phyloP scores from a whole-genome alignment of 2,797 vertebrate genomes.

The Myotis pilosus region DNA sequence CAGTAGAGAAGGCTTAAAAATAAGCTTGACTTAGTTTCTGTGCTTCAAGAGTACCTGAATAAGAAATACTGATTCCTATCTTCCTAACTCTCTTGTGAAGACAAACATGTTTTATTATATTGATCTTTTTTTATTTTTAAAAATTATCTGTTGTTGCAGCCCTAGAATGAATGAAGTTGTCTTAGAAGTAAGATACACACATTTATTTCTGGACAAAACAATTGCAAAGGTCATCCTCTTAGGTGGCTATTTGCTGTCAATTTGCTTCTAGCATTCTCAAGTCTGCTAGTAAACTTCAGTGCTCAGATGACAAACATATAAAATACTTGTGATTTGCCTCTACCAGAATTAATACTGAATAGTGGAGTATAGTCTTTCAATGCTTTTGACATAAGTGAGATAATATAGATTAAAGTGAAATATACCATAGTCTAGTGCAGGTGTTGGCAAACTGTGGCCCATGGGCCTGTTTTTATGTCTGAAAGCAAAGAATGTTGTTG shows the following conservation, averaged over 20 bases:
- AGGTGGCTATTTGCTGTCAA: background rate
- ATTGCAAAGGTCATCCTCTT: background rate
- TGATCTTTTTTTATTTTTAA: conserved; percentile 5
- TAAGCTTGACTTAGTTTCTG: background rate
- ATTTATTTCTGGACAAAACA: background rate
- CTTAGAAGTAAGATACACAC: background rate
- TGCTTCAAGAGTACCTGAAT: background rate
- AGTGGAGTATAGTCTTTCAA: background rate
- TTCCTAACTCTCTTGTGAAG: background rate
- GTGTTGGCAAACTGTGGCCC: background rate
- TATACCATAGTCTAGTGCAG: background rate
- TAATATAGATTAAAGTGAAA: background rate
- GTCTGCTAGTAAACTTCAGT: background rate
- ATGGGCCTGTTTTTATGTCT: background rate
- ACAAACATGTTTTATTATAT: background rate
- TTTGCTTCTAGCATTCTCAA: background rate
- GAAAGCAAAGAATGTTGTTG: background rate
- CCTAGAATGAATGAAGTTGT: background rate
- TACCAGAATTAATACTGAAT: background rate
- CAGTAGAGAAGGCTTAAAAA: background rate
- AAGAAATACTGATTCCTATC: background rate
- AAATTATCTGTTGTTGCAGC: background rate
- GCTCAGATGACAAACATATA: background rate
- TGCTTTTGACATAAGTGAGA: background rate
- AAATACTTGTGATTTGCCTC: background rate